These are phyloP conservation scores for Aselliscus stoliczkanus DNA, from an alignment of 2,797 vertebrate species.

Conservation along the genomic window DNA sequence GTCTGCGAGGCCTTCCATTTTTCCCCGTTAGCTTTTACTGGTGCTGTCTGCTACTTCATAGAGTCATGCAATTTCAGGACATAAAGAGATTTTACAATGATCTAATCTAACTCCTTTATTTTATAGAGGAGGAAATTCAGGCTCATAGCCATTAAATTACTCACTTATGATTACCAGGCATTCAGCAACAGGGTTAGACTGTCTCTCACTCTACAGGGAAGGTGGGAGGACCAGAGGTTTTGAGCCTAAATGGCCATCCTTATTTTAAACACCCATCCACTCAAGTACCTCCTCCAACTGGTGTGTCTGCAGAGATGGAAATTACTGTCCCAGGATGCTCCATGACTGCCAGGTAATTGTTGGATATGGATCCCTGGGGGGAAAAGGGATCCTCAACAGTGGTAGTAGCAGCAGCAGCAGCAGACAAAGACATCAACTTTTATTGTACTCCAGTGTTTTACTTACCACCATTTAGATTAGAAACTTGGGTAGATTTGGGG, in stretches of 20 bases:
- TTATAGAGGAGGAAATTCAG: neutral
- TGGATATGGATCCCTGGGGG: neutral
- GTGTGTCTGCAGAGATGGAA: slow-evolving; percentile 27
- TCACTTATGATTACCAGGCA: neutral
- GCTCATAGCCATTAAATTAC: neutral
- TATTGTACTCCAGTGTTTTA: slow-evolving; percentile 14
- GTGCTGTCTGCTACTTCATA: neutral
- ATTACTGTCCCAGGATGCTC: slow-evolving; percentile 30
- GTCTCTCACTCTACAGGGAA: neutral
- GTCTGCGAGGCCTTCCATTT: neutral
- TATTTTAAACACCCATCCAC: neutral
- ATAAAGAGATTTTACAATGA: neutral
- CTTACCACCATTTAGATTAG: neutral
- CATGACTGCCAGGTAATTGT: slow-evolving; percentile 35
- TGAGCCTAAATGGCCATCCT: neutral
- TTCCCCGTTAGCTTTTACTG: neutral
- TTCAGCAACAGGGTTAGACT: neutral
- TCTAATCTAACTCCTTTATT: neutral
- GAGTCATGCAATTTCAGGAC: neutral
- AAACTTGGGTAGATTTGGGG: slow-evolving; percentile 27
- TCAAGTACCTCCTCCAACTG: slow-evolving; percentile 21
- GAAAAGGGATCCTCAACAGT: neutral
- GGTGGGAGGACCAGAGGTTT: neutral
- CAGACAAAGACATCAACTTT: slow-evolving; percentile 38
- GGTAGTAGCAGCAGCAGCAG: neutral